Evolutionary conservation across 2,797 vertebrate genomes (phyloP), one percentile per base, ranked within the genome.

Genomic region (Onychomys arenicola): DNA sequence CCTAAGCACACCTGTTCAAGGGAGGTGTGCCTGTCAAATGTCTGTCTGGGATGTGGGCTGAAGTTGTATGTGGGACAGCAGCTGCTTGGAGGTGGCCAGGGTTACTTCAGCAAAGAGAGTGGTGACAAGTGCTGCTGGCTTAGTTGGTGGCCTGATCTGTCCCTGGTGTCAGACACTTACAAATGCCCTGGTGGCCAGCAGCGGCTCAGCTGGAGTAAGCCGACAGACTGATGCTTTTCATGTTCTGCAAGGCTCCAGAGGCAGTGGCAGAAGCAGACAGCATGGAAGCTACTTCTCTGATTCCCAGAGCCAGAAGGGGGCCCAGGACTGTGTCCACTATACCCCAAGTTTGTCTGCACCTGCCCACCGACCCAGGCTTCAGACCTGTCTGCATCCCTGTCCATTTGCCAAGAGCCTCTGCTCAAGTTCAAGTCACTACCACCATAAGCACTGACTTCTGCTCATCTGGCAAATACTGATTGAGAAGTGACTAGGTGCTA

Each of bases 271-370:
- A 65, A 46, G 37, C 16, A 7, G 43, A 5, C 34, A 49, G 63
- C 43, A n/a, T 71, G 43, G 43, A 13, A 55, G 32, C 11, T 25
- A 25, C 19, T 34, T 40, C 69, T 84, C 78, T 16, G n/a, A 57
- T 14, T 11, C 49, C 43, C 13, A 37, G 75, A 69, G 81, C 1
- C 11, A 71, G 46, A n/a, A 14, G 6, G 3, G 23, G 8, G 7
- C 46, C 8, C 0, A 0, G 34, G 19, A 55, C 55, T 49, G n/a
- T 46, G 34, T 63, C 9, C 17, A 17, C 5, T 5, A 19, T 1
- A 37, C 40, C 27, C 57, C 6, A 52, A 59, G 1, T 57, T 71
- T 27, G 34, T 49, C 49, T 83, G 40, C 27, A 59, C 86, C 17
- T 37, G 21, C 37, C 0, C 19, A 29, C 9, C 7, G 16, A 21